phyloP scores from a whole-genome alignment of 2,888 invertebrate genomes.

The Diadegma fenestrale region DNA sequence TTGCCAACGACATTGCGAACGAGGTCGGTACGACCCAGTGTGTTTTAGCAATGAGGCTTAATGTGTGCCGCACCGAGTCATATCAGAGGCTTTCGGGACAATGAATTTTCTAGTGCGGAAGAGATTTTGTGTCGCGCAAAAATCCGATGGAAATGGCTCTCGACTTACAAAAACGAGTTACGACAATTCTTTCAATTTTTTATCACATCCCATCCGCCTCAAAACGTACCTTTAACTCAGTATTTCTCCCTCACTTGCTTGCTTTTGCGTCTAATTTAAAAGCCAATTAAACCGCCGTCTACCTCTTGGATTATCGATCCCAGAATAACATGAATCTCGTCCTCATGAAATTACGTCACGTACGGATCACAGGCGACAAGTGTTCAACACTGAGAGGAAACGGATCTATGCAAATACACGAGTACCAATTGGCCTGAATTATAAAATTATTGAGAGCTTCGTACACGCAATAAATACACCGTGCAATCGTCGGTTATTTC shows the following conservation, averaged over 20 bases:
- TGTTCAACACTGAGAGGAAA: not conserved
- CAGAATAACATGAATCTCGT: conserved; percentile 19
- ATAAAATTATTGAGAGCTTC: conserved; percentile 11
- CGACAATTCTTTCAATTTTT: not conserved
- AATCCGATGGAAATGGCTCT: conserved; percentile 17
- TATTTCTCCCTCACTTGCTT: not conserved
- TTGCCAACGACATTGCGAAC: too few relatives aligned
- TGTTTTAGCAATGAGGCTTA: not conserved
- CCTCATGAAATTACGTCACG: conserved; percentile 29
- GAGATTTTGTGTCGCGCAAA: conserved; percentile 1
- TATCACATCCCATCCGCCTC: not conserved
- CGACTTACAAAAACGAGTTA: not conserved
- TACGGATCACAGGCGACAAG: not conserved
- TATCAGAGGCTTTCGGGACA: not conserved
- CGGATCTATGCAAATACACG: not conserved
- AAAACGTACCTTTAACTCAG: not conserved
- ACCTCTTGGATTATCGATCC: conserved; percentile 6
- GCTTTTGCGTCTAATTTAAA: not conserved
- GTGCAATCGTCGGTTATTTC: not conserved
- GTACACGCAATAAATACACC: conserved; percentile 9
- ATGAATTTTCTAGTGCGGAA: conserved; percentile 29
- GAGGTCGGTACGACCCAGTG: too few relatives aligned
- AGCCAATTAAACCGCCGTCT: conserved; percentile 3
- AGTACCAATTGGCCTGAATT: conserved; percentile 23
- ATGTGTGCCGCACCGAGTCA: not conserved